phyloP scores from a whole-genome alignment of 2,113 vertebrate genomes.

The Rissa tridactyla region DNA sequence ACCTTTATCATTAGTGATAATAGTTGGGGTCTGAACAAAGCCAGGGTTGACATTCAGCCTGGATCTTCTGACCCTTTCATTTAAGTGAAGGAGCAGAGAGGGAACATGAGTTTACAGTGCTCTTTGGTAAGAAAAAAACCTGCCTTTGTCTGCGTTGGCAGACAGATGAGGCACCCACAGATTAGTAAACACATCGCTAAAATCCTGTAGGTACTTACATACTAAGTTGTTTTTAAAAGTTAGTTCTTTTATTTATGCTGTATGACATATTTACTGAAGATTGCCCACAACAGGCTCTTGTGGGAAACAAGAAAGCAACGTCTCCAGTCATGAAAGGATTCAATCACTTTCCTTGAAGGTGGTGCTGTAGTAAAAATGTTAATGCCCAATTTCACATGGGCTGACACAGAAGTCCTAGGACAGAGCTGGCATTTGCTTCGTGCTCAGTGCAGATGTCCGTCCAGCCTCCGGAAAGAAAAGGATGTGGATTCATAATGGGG shows the following conservation, averaged over 20 bases:
- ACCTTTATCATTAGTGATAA: constrained; percentile 20
- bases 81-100: constrained; percentile 3
- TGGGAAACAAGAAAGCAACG: constrained; percentile 15
- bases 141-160: constrained; percentile 3
- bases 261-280: constrained; percentile 12
- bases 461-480: constrained; percentile 18
- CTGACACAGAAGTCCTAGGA: constrained; percentile 50
- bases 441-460: not conserved
- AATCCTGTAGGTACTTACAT: constrained; percentile 6
- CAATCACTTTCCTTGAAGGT: constrained; percentile 48
- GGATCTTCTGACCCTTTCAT: constrained; percentile 45
- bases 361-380: constrained; percentile 55
- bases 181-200: not conserved
- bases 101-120: constrained; percentile 29
- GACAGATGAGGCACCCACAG: not conserved
- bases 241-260: not conserved
- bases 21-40: constrained; percentile 58
- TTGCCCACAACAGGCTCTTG: constrained; percentile 31
- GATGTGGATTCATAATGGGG: constrained; percentile 68
- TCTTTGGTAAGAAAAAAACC: constrained; percentile 19
- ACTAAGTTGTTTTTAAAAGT: constrained; percentile 16
- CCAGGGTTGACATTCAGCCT: constrained; percentile 44
- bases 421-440: constrained; percentile 24
- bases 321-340: constrained; percentile 40
- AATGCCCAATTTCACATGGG: constrained; percentile 8